Evolutionary conservation across 2,113 vertebrate genomes (phyloP).

Genomic region (Pterophyllum scalare): DNA sequence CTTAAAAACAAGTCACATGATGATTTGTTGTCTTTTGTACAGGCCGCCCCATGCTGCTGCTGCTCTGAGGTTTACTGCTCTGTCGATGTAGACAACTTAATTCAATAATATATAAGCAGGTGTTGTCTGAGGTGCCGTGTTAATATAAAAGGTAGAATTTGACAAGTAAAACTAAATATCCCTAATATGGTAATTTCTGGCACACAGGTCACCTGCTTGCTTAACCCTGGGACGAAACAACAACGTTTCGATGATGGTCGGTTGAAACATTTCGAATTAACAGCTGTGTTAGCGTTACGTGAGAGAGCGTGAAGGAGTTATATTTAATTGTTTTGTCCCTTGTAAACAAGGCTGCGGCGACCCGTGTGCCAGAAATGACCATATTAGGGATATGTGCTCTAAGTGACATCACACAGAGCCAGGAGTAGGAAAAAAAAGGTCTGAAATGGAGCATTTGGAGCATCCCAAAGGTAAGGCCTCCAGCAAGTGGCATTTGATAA

Average conservation of each 20-base stretch:
- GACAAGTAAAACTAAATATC: neutral
- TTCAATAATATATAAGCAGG: neutral
- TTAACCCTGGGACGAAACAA: accelerated
- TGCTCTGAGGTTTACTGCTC: neutral
- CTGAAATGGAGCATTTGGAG: too few species aligned
- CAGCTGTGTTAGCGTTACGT: too few species aligned
- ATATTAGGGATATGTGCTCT: too few species aligned
- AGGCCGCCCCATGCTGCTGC: accelerated
- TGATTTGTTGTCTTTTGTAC: neutral
- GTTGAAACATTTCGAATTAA: too few species aligned
- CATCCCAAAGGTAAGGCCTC: too few species aligned
- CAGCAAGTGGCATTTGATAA: too few species aligned
- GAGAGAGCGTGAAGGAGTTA: accelerated
- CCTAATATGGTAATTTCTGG: neutral
- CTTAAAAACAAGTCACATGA: neutral
- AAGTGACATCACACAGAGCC: too few species aligned
- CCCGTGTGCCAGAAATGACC: too few species aligned
- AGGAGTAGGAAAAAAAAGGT: too few species aligned
- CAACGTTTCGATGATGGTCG: too few species aligned
- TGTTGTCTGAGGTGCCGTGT: neutral
- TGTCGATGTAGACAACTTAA: neutral
- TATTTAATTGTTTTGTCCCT: neutral
- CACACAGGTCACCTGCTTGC: neutral
- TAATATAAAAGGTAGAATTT: neutral
- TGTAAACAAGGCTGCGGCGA: too few species aligned